Percentiles rank a stretch among this genome's conserved stretches.
phyloP scores from a whole-genome alignment of 2,888 invertebrate species.

The Lithophane semibrunnea region DNA sequence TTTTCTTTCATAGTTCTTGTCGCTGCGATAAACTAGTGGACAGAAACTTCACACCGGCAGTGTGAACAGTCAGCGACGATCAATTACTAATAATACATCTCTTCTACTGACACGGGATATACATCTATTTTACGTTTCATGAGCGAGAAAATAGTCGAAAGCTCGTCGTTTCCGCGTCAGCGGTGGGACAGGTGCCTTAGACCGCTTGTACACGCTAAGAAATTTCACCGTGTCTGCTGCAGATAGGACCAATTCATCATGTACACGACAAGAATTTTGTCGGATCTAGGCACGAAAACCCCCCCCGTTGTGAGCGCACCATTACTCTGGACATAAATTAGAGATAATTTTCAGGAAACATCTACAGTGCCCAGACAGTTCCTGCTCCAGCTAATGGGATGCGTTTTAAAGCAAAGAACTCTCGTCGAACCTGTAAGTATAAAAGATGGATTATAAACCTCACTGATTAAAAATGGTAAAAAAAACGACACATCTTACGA shows the following conservation, averaged over 20 bases:
- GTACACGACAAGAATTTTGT: too few relatives aligned
- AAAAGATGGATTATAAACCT: neutral
- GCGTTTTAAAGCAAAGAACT: constrained; percentile 32
- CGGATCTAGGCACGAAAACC: too few relatives aligned
- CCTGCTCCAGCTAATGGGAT: constrained; percentile 52
- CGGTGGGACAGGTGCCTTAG: neutral
- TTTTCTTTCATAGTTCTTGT: neutral
- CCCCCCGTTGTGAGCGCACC: neutral
- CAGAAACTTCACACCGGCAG: neutral
- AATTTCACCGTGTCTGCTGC: too few relatives aligned
- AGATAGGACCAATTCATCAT: too few relatives aligned
- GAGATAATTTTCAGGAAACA: constrained; percentile 59
- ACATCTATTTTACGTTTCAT: too few relatives aligned
- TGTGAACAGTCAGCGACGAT: neutral
- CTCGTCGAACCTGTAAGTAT: constrained; percentile 53
- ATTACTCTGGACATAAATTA: neutral
- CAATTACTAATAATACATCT: too few relatives aligned
- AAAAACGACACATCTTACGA: too few relatives aligned
- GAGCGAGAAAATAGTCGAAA: neutral
- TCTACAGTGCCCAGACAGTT: constrained; percentile 61
- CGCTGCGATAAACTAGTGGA: neutral
- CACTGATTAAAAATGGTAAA: neutral
- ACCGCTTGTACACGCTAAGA: too few relatives aligned
- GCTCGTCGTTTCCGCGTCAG: neutral
- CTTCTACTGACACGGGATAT: too few relatives aligned